phyloP scores from a whole-genome alignment of 2,888 invertebrate species.

The Andrena bucephala region DNA sequence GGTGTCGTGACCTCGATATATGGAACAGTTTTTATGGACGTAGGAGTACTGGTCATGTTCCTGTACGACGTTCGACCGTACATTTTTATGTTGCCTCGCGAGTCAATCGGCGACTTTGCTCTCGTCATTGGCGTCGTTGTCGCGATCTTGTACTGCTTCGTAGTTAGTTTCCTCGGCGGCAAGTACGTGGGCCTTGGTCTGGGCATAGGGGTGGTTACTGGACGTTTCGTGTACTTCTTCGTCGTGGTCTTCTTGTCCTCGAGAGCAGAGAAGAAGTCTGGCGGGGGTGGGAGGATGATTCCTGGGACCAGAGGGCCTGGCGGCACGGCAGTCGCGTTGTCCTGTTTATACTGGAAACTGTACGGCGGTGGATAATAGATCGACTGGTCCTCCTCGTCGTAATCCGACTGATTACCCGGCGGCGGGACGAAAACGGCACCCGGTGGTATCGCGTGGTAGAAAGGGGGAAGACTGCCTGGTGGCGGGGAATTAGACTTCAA shows the following conservation, averaged over 20 bases:
- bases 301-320: constrained; percentile 95
- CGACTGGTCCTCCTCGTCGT: constrained; percentile 95
- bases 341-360: constrained; percentile 93
- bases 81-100: constrained; percentile 52
- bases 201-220: constrained; percentile 65
- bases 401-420: constrained; percentile 89
- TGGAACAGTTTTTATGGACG: constrained; percentile 43
- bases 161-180: constrained; percentile 74
- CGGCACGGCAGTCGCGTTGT: constrained; percentile 91
- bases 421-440: constrained; percentile 87
- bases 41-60: constrained; percentile 36
- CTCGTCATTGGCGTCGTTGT: constrained; percentile 67
- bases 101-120: constrained; percentile 39
- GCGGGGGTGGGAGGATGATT: constrained; percentile 94
- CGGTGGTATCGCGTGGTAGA: constrained; percentile 87
- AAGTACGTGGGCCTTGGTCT: constrained; percentile 68
- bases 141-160: constrained; percentile 72
- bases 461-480: constrained; percentile 76
- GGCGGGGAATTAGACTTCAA: constrained; percentile 86
- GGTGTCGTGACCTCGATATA: constrained; percentile 75
- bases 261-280: constrained; percentile 92
- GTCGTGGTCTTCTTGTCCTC: constrained; percentile 85
- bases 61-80: constrained; percentile 55
- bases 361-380: constrained; percentile 96
- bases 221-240: constrained; percentile 79